These are phyloP conservation scores for Heteractis magnifica DNA, from an alignment of 92 coral and sea anemone species.

Conservation along the genomic window DNA sequence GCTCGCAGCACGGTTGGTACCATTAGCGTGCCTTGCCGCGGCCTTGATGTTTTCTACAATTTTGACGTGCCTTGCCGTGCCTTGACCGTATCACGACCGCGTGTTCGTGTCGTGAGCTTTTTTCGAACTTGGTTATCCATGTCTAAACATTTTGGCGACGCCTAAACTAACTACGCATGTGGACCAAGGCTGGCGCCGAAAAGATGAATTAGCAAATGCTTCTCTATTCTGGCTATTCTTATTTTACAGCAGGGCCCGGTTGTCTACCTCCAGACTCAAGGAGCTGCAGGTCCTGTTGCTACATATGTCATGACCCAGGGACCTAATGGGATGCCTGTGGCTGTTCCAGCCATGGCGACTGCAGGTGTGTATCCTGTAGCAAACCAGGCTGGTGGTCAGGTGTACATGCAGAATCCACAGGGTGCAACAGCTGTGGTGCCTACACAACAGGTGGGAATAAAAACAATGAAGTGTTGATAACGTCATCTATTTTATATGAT, in stretches of 20 bases:
- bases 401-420: not conserved
- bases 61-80: too few species aligned
- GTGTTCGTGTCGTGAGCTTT: too few species aligned
- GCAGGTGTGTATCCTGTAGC: not conserved
- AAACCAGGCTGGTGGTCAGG: not conserved
- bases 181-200: too few species aligned
- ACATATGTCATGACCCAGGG: conserved; percentile 28
- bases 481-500: too few species aligned
- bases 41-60: too few species aligned
- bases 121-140: too few species aligned
- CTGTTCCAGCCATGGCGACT: conserved; percentile 20
- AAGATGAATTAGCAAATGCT: not conserved
- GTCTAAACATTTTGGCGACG: too few species aligned
- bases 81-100: too few species aligned
- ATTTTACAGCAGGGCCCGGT: conserved; percentile 1
- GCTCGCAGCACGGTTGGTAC: not conserved
- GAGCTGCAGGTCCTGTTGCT: conserved; percentile 1
- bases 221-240: not conserved
- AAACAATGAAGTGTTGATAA: too few species aligned
- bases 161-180: too few species aligned
- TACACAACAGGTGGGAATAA: not conserved
- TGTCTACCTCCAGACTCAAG: conserved; percentile 13
- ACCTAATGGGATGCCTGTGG: conserved; percentile 13
- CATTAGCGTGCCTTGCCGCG: not conserved
- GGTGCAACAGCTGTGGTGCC: not conserved